These are phyloP conservation scores for Crotalus viridis DNA, from an alignment of 2,113 vertebrate species.

Conservation along the genomic window DNA sequence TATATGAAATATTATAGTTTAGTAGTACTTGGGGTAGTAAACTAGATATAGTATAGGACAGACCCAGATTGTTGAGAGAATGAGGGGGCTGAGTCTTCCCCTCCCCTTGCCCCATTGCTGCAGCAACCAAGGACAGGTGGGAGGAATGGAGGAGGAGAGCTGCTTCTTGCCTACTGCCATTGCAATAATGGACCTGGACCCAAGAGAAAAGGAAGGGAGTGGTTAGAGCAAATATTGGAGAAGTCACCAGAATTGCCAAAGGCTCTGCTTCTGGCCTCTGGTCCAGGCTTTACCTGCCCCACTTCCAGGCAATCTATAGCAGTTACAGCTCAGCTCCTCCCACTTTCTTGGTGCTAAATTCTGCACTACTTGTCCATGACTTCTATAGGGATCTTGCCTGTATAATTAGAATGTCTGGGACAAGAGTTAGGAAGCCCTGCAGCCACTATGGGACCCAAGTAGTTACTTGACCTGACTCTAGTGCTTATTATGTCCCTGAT, in stretches of 20 bases:
- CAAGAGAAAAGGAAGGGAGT: not conserved
- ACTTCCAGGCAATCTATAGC: not conserved
- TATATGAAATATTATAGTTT: not conserved
- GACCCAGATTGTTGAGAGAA: not conserved
- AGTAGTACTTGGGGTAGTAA: not conserved
- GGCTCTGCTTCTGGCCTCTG: not conserved
- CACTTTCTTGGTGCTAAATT: not conserved
- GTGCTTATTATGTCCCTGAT: not conserved
- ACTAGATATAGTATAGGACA: not conserved
- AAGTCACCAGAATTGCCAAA: not conserved
- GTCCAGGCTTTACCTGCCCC: not conserved
- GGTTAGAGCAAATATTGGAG: not conserved
- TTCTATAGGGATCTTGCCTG: not conserved
- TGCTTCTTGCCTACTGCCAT: not conserved
- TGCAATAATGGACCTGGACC: not conserved
- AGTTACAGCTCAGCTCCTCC: not conserved
- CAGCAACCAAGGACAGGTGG: not conserved
- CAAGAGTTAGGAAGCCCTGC: not conserved
- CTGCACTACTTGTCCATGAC: not conserved
- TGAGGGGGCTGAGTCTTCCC: not conserved
- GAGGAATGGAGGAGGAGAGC: not conserved
- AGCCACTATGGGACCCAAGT: not conserved
- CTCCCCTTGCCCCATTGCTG: not conserved
- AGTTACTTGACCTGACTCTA: not conserved
- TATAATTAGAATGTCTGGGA: not conserved